These are phyloP conservation scores for Chrysolina haemoptera DNA, from an alignment of 2,888 invertebrate species.

Conservation along the genomic window DNA sequence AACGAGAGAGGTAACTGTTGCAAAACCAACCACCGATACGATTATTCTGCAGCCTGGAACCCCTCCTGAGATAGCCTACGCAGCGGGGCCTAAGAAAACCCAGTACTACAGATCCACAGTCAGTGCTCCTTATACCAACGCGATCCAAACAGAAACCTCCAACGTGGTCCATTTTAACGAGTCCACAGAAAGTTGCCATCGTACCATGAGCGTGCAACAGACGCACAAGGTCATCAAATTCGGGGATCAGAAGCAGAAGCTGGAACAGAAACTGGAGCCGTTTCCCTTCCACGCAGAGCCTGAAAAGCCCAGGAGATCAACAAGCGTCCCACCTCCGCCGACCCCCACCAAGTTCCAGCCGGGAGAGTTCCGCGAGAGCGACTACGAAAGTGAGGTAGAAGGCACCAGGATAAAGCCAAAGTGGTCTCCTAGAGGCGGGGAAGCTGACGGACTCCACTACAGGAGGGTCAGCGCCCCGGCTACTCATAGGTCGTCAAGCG, in stretches of 20 bases:
- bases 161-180: conserved; percentile 82
- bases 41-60: conserved; percentile 73
- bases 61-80: conserved; percentile 75
- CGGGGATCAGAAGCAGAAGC: conserved; percentile 70
- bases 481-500: conserved; percentile 70
- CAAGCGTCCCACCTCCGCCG: conserved; percentile 71
- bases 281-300: conserved; percentile 71
- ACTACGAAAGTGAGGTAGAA: conserved; percentile 81
- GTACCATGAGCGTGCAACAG: conserved; percentile 79
- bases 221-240: conserved; percentile 80
- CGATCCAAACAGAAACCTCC: conserved; percentile 78
- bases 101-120: conserved; percentile 73
- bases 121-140: conserved; percentile 74
- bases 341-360: conserved; percentile 78
- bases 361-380: conserved; percentile 78
- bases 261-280: conserved; percentile 66
- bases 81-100: conserved; percentile 71
- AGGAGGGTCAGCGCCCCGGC: conserved; percentile 76
- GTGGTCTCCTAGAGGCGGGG: conserved; percentile 77
- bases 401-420: conserved; percentile 74
- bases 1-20: conserved; percentile 61
- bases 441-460: conserved; percentile 74
- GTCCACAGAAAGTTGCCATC: conserved; percentile 76
- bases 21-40: conserved; percentile 59
- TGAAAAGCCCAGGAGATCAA: conserved; percentile 64